Evolutionary conservation across 2,797 vertebrate species (phyloP), one percentile per base, ranked within the genome.

Genomic region (Molothrus ater): DNA sequence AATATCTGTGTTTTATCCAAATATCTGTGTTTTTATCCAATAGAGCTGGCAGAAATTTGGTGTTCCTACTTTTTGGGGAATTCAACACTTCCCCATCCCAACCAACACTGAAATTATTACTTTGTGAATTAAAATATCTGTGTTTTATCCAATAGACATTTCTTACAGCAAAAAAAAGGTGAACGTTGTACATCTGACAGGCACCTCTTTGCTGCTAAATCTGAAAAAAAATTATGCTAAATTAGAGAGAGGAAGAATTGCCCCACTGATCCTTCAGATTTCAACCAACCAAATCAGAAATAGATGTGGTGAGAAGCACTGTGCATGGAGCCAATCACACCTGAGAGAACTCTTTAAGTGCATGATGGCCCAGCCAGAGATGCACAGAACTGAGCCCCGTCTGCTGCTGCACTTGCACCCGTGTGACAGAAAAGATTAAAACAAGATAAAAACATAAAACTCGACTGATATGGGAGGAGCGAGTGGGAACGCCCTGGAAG

Each of bases 401-500:
- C 90, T 92, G 91, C 95, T 88, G 54, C 69, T 76, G 87, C 56
- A 11, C 87, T 94, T 9, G 22, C 59, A 70, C 34, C 80, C 86
- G 65, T 2, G 74, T 61, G 88, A 86, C 80, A 92, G 76, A 48
- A 51, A 57, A 93, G 94, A 95, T 95, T 64, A 93, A 75, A 96
- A 80, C 93, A 93, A 93, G 94, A 96, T 51, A 85, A n/a, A 80
- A 69, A 15, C 74, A 64, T 17, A 22, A 69, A 94, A 95, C 31
- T 42, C 36, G 36, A 36, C 36, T 60, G 83, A 93, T 85, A 61
- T 15, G 17, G 73, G 80, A 91, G 86, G 81, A 94, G 70, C 1
- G 29, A 84, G 90, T 16, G 80, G 90, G 92, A 95, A 45, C 79
- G 66, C 94, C 94, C 81, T 89, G 94, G 84, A 80, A 96, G 90